Base-by-base conservation (phyloP, 2,113 vertebrate species). In the Todiramphus saurophagus region DNA sequence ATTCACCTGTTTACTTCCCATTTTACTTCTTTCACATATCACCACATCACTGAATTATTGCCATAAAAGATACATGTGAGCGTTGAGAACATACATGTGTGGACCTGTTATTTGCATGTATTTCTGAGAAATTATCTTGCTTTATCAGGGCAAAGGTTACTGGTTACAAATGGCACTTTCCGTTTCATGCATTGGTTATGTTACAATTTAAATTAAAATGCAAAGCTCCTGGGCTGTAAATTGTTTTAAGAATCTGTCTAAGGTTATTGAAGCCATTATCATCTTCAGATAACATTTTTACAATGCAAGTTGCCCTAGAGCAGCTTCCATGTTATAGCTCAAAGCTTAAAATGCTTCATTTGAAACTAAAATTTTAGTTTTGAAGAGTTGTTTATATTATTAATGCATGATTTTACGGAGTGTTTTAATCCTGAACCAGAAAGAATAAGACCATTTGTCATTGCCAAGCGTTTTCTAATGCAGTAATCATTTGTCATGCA, bases 61-160 rank as follows among this genome's bases (percentile, higher is more conserved):
- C 62, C 56, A 16, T 85, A 6, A 64, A 48, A 46, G 68, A n/a
- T 28, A 20, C 63, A 35, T 60, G 25, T 88, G 69, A 67, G 35
- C 69, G 76, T 12, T 67, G 37, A 69, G 46, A 77, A 85, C 33
- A 17, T 83, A 20, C 16, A 1, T n/a, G 7, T 51, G 73, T 27
- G 78, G 39, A 62, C 37, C 72, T 95, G 46, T 7, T n/a, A 44
- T 84, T 70, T 97, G 97, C 91, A 95, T 95, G 94, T 15, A 3
- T 48, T 69, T 62, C 76, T 75, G 60, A 78, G 23, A n/a, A 37
- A n/a, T 83, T 20, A 1, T 5, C 48, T 89, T 90, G 62, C 77
- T 96, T 82, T 80, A 9, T 70, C 37, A 89, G 48, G 69, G 76
- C 82, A 63, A 64, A 93, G 63, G 43, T 41, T 74, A 50, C 44